A percentile compares a stretch with the other conserved stretches of the same genome.
Conservation (phyloP, 1,140 invertebrate species). For the Macrobrachium rosenbergii region DNA sequence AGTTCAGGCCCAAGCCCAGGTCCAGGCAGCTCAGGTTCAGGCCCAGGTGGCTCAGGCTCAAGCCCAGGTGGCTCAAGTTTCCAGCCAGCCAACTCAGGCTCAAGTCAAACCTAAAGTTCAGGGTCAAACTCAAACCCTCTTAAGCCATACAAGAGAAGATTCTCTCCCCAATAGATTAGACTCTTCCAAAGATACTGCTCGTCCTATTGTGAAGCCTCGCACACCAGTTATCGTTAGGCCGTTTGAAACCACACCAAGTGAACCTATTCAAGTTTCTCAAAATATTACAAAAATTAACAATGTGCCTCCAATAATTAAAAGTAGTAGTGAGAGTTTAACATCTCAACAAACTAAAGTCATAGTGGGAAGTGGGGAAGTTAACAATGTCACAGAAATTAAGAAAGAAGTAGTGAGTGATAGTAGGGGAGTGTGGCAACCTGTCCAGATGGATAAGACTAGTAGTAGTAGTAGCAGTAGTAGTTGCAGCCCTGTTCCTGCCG, state of each 20-base stretch:
- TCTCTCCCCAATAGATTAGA: constrained; percentile 33
- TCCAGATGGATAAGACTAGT: constrained; percentile 45
- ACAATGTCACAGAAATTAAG: constrained; percentile 34
- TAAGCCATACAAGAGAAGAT: constrained; percentile 44
- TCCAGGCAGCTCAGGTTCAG: not conserved
- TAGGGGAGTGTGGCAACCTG: constrained; percentile 38
- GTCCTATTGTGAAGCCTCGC: constrained; percentile 41
- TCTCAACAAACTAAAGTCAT: constrained; percentile 41
- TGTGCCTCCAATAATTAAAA: constrained; percentile 43
- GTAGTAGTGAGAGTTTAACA: constrained; percentile 8
- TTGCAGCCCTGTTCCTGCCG: constrained; percentile 10
- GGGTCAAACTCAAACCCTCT: constrained; percentile 16
- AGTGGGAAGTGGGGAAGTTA: constrained; percentile 39
- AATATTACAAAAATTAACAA: constrained; percentile 26
- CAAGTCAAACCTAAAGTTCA: constrained; percentile 33
- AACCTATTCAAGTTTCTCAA: constrained; percentile 26
- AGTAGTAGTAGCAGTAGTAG: not conserved
- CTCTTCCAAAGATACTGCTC: constrained; percentile 24
- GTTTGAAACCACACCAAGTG: constrained; percentile 52
- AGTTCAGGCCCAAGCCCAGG: not conserved
- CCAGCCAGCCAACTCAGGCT: not conserved
- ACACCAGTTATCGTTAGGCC: constrained; percentile 53
- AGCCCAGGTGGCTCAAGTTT: not conserved
- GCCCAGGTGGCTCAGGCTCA: constrained; percentile 7
- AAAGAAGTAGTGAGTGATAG: constrained; percentile 26